These are phyloP conservation scores for Danionella dracula DNA, from an alignment of 2,797 vertebrate species.

Conservation along the genomic window DNA sequence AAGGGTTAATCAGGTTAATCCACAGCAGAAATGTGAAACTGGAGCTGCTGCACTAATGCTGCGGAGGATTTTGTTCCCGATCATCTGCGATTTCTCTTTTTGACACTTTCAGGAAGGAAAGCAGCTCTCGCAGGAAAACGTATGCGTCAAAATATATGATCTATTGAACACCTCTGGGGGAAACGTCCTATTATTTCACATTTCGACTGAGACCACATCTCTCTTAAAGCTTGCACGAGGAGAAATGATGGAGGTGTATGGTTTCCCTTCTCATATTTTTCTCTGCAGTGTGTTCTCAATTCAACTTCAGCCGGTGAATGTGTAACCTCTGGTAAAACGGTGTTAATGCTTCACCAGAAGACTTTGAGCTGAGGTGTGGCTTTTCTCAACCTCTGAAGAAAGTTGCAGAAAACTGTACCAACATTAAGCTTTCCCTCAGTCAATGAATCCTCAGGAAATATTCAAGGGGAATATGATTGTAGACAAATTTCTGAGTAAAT, in stretches of 20 bases:
- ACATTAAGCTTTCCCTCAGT: too few species aligned
- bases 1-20: constrained; percentile 1
- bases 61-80: constrained; percentile 10
- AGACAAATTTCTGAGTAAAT: too few species aligned
- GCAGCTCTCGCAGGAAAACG: constrained; percentile 26
- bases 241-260: neutral
- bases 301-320: constrained; percentile 18
- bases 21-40: neutral
- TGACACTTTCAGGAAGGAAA: constrained; percentile 14
- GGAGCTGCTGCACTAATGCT: constrained; percentile 43
- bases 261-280: neutral
- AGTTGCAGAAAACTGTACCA: too few species aligned
- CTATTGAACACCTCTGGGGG: constrained; percentile 6
- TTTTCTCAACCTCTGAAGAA: neutral
- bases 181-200: constrained; percentile 1
- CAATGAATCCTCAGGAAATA: too few species aligned
- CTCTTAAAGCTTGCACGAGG: neutral
- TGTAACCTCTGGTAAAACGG: constrained; percentile 25
- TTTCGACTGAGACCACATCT: neutral
- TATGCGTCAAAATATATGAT: constrained; percentile 5
- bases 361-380: constrained; percentile 41
- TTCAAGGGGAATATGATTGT: too few species aligned
- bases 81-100: constrained; percentile 13
- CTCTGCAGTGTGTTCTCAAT: neutral
- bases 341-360: constrained; percentile 8